Evolutionary conservation across 2,888 invertebrate genomes (phyloP), one percentile per base, ranked within the genome.

Genomic region (Hipparchia sbordonii): DNA sequence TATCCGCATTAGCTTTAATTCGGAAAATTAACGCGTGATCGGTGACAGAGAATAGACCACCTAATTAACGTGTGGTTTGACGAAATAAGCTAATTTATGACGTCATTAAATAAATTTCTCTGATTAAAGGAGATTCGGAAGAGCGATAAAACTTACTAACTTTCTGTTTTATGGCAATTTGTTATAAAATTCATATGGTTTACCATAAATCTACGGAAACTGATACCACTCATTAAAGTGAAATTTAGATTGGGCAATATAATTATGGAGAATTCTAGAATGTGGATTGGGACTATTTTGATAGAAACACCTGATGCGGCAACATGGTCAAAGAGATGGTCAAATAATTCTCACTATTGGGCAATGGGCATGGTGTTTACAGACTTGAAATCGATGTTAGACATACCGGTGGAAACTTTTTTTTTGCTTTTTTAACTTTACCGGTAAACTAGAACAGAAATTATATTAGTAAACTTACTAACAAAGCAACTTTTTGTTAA

Each of bases 11-110:
- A 12, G 3, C 23, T 63, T 48, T 51, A 51, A 51, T 59, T 48
- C 10, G 10, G 48, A 52, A 12, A 65, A 48, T 46, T 63, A 13
- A 57, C 45, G n/a, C 57, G 1, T 48, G 48, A 59, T 12, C 46
- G 45, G 10, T 48, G 23, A 33, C 6, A 51, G 59, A 48, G 48
- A 59, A 6, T 46, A 5, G 10, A 13, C 12, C 48, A 23, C 12
- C 39, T 59, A 23, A 68, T 68, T 60, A 59, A 59, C 23, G 10
- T 13, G 59, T 13, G 48, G 57, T 46, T 59, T 68, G 23, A 67
- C 48, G 57, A 72, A 72, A 59, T 67, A 59, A 72, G 72, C 67
- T 56, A 74, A 74, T 70, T 67, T 74, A 67, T 74, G 54, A 68
- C 68, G 56, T 68, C 65, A 56, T 65, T 65, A 72, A 63, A 59